phyloP scores from a whole-genome alignment of 1,140 invertebrate species.

The Spodoptera litura region DNA sequence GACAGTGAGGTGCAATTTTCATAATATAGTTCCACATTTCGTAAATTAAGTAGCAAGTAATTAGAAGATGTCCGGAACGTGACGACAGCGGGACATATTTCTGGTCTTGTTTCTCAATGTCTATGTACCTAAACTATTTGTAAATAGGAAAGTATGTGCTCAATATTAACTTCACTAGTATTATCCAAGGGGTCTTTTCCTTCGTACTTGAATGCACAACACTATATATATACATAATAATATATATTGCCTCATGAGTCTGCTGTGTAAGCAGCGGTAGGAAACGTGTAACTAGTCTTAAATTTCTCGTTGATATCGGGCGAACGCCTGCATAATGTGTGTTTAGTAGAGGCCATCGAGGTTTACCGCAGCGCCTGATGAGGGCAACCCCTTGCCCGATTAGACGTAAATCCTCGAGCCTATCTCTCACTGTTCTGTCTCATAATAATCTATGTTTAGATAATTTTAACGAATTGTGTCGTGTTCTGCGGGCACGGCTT shows the following conservation, averaged over 20 bases:
- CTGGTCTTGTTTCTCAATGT: not conserved
- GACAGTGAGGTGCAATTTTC: not conserved
- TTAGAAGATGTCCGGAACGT: not conserved
- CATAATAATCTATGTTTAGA: not conserved
- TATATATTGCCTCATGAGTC: not conserved
- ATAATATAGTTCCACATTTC: not conserved
- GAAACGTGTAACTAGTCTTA: constrained; percentile 2
- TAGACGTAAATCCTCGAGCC: not conserved
- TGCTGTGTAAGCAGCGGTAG: constrained; percentile 10
- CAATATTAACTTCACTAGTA: not conserved
- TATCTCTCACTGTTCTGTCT: not conserved
- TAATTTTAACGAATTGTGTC: not conserved
- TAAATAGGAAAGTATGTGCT: constrained; percentile 24
- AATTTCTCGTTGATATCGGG: constrained; percentile 1
- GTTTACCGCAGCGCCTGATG: not conserved
- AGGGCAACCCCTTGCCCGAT: not conserved
- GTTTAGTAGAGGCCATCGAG: constrained; percentile 4
- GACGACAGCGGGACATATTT: constrained; percentile 6
- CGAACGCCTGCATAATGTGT: not conserved
- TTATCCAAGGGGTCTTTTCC: constrained; percentile 19
- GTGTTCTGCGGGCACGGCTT: not conserved
- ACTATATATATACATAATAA: not conserved
- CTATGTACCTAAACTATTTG: not conserved
- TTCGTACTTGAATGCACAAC: constrained; percentile 17
- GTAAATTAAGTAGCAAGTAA: not conserved